phyloP scores from a whole-genome alignment of 2,888 invertebrate genomes.

The Trissolcus japonicus region DNA sequence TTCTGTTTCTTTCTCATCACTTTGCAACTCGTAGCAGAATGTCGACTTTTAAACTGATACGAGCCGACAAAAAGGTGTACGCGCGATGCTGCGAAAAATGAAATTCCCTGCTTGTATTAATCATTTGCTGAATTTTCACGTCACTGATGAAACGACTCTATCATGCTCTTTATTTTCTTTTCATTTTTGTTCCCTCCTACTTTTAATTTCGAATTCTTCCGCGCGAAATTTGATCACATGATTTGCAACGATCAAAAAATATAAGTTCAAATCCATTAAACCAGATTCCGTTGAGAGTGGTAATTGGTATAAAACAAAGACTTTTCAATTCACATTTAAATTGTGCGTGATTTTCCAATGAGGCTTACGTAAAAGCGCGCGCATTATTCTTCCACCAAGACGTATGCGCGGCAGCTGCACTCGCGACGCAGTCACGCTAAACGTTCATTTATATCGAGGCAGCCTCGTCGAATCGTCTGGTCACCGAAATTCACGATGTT shows the following conservation, averaged over 20 bases:
- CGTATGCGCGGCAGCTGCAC: conserved; percentile 71
- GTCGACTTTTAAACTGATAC: conserved; percentile 54
- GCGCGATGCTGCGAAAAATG: conserved; percentile 36
- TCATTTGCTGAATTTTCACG: conserved; percentile 47
- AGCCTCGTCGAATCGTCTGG: conserved; percentile 61
- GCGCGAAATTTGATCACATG: too few species aligned
- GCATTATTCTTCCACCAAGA: conserved; percentile 70
- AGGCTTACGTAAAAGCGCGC: conserved; percentile 63
- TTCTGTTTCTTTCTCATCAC: conserved; percentile 59
- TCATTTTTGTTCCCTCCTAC: background rate
- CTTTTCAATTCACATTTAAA: conserved; percentile 46
- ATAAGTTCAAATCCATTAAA: conserved; percentile 16
- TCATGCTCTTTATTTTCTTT: background rate
- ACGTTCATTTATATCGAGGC: conserved; percentile 62
- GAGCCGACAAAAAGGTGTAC: conserved; percentile 36
- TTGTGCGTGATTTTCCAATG: conserved; percentile 54
- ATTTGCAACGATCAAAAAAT: background rate
- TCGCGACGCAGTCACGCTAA: conserved; percentile 56
- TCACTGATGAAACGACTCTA: conserved; percentile 28
- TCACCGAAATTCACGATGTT: conserved; percentile 57
- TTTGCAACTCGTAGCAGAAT: conserved; percentile 52
- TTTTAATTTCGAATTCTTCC: too few species aligned
- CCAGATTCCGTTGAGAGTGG: background rate
- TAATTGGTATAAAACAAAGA: conserved; percentile 21
- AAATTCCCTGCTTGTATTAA: conserved; percentile 46